Base-by-base conservation (phyloP, 2,797 vertebrate genomes). In the Schizothorax lantsangensis region DNA sequence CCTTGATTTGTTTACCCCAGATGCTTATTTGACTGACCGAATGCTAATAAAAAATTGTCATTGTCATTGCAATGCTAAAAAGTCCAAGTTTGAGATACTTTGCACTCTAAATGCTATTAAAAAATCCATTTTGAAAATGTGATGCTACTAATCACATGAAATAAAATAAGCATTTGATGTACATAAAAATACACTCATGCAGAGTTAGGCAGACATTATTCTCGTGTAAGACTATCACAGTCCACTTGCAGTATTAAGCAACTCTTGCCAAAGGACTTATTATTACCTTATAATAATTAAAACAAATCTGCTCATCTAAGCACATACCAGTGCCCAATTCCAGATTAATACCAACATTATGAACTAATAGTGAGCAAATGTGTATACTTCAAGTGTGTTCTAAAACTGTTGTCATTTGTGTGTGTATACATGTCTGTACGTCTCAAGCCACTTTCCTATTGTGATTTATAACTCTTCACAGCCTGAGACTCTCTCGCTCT, bases 381-480 rank as follows among this genome's bases (percentile, higher is more conserved):
- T 59, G 33, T 33, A 36, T 21, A 21, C 19, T 52, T 52, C 1
- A 75, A 68, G 10, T 5, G 14, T 30, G 57, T 38, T 52, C 47
- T 81, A 73, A 82, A 89, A 68, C 33, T 40, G 43, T 89, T 86
- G 90, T 68, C 90, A 89, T 90, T 88, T 75, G 84, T 89, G 88
- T 90, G 89, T 89, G 75, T 52, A 49, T 77, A 85, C 30, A 30
- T 54, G 84, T 69, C 62, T 66, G 72, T 84, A 81, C 69, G 81
- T 88, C 85, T 86, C 57, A 84, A 89, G 92, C 87, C 92, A 92
- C 92, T 91, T 92, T 95, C 90, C 91, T 57, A 0, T 82, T 57
- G 87, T 95, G 95, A 95, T 96, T 96, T 96, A 95, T 89, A 90
- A 88, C 92, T 30, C 33, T 59, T 91, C 91, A 90, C 79, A 26